Evolutionary conservation across 2,888 invertebrate species (phyloP).

Genomic region (Chelonus formosanus): DNA sequence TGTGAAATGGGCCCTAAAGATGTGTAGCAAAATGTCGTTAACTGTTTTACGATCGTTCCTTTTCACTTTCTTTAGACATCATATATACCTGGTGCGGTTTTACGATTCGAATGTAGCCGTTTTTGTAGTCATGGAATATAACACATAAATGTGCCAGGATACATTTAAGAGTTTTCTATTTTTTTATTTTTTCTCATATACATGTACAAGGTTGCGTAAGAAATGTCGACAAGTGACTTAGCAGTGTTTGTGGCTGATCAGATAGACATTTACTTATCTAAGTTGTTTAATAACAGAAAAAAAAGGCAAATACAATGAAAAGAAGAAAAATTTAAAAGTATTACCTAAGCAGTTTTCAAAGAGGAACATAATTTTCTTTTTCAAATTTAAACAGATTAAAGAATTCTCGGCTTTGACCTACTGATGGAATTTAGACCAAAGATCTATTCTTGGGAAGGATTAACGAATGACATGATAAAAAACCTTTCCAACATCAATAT

Average conservation of each 20-base stretch:
- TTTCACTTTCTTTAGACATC: constrained; percentile 21
- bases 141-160: constrained; percentile 33
- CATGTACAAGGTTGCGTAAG: constrained; percentile 33
- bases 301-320: neutral
- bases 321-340: constrained; percentile 11
- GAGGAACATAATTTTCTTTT: neutral
- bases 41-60: constrained; percentile 17
- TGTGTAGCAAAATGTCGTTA: constrained; percentile 19
- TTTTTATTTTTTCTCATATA: constrained; percentile 33
- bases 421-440: constrained; percentile 8
- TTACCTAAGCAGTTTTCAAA: neutral
- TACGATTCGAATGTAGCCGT: constrained; percentile 31
- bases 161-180: constrained; percentile 20
- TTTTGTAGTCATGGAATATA: constrained; percentile 36
- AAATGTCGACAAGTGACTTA: constrained; percentile 19
- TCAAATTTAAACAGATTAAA: neutral
- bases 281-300: neutral
- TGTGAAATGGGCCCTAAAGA: neutral
- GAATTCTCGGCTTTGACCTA: neutral
- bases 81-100: constrained; percentile 26
- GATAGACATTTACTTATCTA: too few relatives aligned
- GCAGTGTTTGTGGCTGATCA: constrained; percentile 21
- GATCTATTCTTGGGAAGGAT: constrained; percentile 1
- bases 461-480: constrained; percentile 13
- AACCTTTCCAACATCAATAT: neutral